Base-by-base conservation (phyloP, 1,140 invertebrate species). In the Phymorhynchus buccinoides region DNA sequence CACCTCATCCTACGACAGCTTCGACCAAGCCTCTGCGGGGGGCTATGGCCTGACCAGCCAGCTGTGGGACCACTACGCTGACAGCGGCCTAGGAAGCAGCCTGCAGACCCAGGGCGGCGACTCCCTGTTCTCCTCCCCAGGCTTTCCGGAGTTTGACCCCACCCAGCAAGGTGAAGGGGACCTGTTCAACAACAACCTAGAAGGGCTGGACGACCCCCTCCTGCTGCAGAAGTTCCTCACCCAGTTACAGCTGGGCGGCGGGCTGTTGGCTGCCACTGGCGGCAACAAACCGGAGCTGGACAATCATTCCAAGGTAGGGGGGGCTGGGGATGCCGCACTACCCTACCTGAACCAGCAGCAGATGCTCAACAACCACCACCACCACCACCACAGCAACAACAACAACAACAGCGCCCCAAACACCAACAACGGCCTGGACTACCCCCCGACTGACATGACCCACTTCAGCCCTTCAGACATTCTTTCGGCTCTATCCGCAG, bases 21-120 rank as follows among this genome's bases (percentile, higher is more conserved):
- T 80, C 42, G 85, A 86, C 22, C 85, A 86, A 32, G 48, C 62
- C 41, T n/a, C n/a, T n/a, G n/a, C n/a, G n/a, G 22, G 82, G 44
- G 48, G 68, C 9, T 85, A 56, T 27, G 42, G 71, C 22, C 18
- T 84, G 71, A 86, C 77, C 3, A 22, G n/a, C n/a, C 79, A 81
- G n/a, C 80, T 87, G 39, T 87, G 86, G 86, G 86, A 87, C 81
- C 84, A 82, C 39, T 80, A 78, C 30, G 32, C 56, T n/a, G 85
- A 86, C 75, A 86, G 75, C 35, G 81, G 81, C 35, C 71, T 83
- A 6, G 56, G 62, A 42, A 42, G 62, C 41, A 71, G 81, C 30
- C 81, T 71, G 14, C 81, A 83, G 14, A 41, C 62, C 22, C 81
- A 83, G 62, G 62, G 2, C 6, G 62, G 2, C 6, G 81, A 83